These are phyloP conservation scores for Apodemia zela DNA, from an alignment of 2,888 invertebrate species.

Conservation along the genomic window DNA sequence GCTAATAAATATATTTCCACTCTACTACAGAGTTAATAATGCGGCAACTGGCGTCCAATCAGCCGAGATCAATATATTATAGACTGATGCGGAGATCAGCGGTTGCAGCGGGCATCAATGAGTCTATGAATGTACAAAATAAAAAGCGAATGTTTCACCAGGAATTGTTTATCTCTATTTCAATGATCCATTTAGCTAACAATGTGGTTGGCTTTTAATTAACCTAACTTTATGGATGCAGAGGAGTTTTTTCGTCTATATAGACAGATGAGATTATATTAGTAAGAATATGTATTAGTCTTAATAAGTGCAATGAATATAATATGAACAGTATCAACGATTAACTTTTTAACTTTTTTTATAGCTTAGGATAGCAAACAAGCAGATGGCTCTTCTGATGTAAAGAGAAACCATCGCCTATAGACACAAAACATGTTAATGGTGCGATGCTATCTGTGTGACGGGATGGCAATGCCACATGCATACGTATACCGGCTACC, in stretches of 20 bases:
- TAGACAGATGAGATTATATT: not conserved
- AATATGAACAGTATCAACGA: too few relatives aligned
- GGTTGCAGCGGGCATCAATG: conserved; percentile 20
- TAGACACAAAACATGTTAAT: too few relatives aligned
- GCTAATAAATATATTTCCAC: conserved; percentile 3
- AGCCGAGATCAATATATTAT: conserved; percentile 20
- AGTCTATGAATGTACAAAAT: conserved; percentile 18
- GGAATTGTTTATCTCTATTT: conserved; percentile 15
- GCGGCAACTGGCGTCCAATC: conserved; percentile 20
- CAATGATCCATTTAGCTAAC: not conserved
- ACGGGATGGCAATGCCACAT: too few relatives aligned
- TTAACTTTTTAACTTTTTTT: too few relatives aligned
- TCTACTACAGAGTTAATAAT: conserved; percentile 4
- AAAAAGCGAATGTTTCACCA: conserved; percentile 2
- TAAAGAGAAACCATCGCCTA: too few relatives aligned
- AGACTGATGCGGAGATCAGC: conserved; percentile 19
- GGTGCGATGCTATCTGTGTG: too few relatives aligned
- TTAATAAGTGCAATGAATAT: too few relatives aligned
- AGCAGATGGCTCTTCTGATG: too few relatives aligned
- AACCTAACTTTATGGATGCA: conserved; percentile 1
- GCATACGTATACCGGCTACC: too few relatives aligned
- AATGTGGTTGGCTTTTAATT: conserved; percentile 3
- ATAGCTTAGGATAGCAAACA: too few relatives aligned
- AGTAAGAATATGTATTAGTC: too few relatives aligned
- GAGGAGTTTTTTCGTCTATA: not conserved